A percentile compares a stretch with the other conserved stretches of the same genome.
phyloP scores from a whole-genome alignment of 2,797 vertebrate genomes.

The Lepilemur septentrionalis region DNA sequence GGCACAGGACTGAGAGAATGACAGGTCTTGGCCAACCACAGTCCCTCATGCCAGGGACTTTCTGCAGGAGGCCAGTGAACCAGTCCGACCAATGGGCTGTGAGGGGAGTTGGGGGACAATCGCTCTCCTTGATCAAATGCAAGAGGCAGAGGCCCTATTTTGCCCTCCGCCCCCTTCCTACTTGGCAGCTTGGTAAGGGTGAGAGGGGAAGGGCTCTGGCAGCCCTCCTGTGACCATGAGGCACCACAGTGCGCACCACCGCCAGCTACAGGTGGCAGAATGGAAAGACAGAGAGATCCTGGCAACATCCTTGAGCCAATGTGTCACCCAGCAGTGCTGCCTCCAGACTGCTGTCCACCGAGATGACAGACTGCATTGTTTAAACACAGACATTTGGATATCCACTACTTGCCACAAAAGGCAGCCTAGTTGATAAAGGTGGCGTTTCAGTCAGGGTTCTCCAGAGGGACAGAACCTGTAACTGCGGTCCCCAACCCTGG shows the following conservation, averaged over 20 bases:
- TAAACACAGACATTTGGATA: neutral
- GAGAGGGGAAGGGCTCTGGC: neutral
- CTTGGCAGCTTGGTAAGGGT: neutral
- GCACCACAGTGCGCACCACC: neutral
- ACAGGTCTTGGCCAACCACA: neutral
- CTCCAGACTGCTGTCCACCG: rapidly evolving
- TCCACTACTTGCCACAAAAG: neutral
- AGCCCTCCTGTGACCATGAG: neutral
- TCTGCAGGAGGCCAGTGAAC: neutral
- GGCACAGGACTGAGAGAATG: neutral
- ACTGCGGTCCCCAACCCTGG: neutral
- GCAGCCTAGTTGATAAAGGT: neutral
- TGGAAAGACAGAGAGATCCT: neutral
- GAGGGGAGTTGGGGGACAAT: neutral
- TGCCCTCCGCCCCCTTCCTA: neutral
- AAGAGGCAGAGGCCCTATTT: neutral
- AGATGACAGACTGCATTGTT: rapidly evolving
- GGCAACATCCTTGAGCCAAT: neutral
- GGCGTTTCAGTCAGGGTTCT: neutral
- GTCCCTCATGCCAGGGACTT: too few relatives aligned
- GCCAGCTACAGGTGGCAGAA: neutral
- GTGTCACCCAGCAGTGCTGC: neutral
- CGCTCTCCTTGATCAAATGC: neutral
- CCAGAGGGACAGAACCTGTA: neutral
- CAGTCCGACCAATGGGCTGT: neutral